These are phyloP conservation scores for Acipenser oxyrinchus DNA, from an alignment of 2,797 vertebrate genomes.

Conservation along the genomic window DNA sequence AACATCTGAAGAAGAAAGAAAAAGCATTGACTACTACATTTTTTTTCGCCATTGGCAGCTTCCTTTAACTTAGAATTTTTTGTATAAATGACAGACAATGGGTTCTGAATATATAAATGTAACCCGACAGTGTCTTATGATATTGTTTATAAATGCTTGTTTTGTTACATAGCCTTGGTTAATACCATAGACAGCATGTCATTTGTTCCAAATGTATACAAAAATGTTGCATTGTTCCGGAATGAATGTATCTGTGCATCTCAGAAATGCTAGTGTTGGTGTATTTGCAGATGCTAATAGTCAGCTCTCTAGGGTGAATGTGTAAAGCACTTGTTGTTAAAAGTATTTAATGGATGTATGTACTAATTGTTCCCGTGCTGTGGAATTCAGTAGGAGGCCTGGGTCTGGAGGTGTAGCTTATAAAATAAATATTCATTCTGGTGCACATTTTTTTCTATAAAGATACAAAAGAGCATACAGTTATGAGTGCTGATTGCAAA, in stretches of 20 bases:
- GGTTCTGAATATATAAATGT: conserved; percentile 1
- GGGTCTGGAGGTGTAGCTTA: conserved; percentile 30
- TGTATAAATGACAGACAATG: not conserved
- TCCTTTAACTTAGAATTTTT: not conserved
- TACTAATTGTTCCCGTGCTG: conserved; percentile 24
- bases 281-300: conserved; percentile 26
- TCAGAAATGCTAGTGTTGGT: conserved; percentile 15
- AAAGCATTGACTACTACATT: no score
- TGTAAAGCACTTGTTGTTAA: conserved; percentile 25
- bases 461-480: conserved; percentile 26
- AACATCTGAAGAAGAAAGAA: no score
- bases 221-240: conserved; percentile 31
- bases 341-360: conserved; percentile 16
- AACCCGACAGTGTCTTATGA: conserved; percentile 13
- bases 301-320: conserved; percentile 22
- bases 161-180: conserved; percentile 26
- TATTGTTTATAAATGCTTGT: conserved; percentile 18
- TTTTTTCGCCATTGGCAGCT: no score
- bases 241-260: conserved; percentile 11
- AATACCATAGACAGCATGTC: conserved; percentile 18
- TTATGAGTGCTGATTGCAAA: conserved; percentile 19
- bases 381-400: conserved; percentile 30
- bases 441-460: conserved; percentile 29
- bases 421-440: conserved; percentile 25
- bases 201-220: conserved; percentile 25